Conservation (phyloP, 2,888 invertebrate genomes). For the Xanthostigma xanthostigma region DNA sequence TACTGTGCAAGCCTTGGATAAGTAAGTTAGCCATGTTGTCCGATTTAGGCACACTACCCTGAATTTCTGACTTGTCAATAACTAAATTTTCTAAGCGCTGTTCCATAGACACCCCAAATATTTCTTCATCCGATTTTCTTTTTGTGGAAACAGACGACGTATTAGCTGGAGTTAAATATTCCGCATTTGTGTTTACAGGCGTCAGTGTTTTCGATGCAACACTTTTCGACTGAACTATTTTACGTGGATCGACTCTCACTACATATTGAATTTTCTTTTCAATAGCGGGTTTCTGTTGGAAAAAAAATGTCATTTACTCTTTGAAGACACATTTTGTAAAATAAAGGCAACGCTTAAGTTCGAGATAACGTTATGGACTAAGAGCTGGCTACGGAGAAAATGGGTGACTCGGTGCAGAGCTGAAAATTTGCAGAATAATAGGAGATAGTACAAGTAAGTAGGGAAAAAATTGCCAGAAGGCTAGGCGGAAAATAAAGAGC, state of each 20-base stretch:
- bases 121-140: slow-evolving; percentile 23
- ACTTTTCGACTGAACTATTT: slow-evolving; percentile 20
- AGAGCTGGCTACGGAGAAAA: no score
- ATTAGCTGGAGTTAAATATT: slow-evolving; percentile 32
- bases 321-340: slow-evolving; percentile 1
- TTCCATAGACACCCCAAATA: slow-evolving; percentile 63
- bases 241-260: slow-evolving; percentile 28
- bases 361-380: no score
- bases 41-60: slow-evolving; percentile 36
- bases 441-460: no score
- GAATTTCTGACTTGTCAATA: slow-evolving; percentile 37
- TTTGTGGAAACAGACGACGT: slow-evolving; percentile 18
- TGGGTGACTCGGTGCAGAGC: no score
- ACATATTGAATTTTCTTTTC: slow-evolving; percentile 32
- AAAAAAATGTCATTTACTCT: slow-evolving; percentile 3
- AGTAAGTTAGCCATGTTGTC: slow-evolving; percentile 69
- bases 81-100: slow-evolving; percentile 66
- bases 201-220: slow-evolving; percentile 27
- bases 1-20: slow-evolving; percentile 74
- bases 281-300: slow-evolving; percentile 17
- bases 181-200: slow-evolving; percentile 30
- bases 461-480: no score
- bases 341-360: slow-evolving; percentile 2
- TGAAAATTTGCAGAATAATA: no score
- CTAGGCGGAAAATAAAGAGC: no score